These are phyloP conservation scores for Eretmochelys imbricata DNA, from an alignment of 2,113 vertebrate species.

Conservation along the genomic window DNA sequence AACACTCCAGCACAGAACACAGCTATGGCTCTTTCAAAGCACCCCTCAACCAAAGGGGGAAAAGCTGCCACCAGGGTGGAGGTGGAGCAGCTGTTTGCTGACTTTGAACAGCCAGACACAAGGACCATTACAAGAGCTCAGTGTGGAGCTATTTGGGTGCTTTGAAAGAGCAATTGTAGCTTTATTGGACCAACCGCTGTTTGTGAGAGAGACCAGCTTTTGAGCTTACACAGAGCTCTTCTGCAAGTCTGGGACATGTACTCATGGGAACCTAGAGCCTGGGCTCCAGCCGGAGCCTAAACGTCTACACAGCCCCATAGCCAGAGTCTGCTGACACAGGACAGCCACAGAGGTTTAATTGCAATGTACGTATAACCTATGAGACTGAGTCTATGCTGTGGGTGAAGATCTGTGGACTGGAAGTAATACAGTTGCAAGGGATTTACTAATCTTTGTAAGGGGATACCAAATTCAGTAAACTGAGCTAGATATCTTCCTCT, in stretches of 20 bases:
- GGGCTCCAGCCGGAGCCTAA: too few relatives aligned
- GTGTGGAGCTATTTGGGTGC: neutral
- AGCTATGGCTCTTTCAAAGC: neutral
- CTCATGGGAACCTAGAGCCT: neutral
- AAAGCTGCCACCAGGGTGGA: neutral
- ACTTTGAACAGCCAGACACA: neutral
- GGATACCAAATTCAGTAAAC: slow-evolving; percentile 1
- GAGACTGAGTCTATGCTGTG: neutral
- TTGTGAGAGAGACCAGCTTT: neutral
- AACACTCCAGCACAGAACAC: neutral
- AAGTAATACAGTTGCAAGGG: slow-evolving; percentile 16
- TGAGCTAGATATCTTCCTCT: slow-evolving; percentile 42
- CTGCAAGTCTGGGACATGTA: neutral
- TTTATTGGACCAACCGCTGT: neutral
- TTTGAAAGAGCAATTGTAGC: neutral
- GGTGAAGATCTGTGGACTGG: neutral
- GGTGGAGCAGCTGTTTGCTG: neutral
- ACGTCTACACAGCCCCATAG: too few relatives aligned
- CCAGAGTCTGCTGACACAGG: neutral
- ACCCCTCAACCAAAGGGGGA: neutral
- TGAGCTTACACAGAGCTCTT: neutral
- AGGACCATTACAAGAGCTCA: neutral
- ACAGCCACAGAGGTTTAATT: neutral
- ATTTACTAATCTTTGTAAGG: slow-evolving; percentile 16
- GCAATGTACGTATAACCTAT: neutral